Conservation (phyloP, 2,888 invertebrate species). For the Ophioninae sp. region DNA sequence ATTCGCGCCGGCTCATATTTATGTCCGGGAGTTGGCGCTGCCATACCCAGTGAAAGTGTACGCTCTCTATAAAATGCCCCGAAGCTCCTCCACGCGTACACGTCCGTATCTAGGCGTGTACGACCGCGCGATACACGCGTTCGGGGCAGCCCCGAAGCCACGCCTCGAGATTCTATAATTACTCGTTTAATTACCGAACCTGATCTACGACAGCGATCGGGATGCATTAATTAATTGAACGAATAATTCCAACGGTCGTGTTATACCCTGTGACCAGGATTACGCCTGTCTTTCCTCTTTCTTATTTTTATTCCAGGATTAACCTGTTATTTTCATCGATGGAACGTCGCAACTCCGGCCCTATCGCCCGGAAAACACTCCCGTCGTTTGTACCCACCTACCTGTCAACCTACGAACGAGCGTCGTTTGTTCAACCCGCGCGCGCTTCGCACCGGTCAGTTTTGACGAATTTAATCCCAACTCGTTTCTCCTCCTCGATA, state of each 20-base stretch:
- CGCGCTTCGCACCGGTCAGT: too few species aligned
- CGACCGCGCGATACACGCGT: conserved; percentile 41
- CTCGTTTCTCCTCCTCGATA: too few species aligned
- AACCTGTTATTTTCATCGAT: conserved; percentile 29
- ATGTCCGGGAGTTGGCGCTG: conserved; percentile 59
- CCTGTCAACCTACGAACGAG: not conserved
- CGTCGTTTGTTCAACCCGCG: not conserved
- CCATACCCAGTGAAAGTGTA: conserved; percentile 57
- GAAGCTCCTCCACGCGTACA: conserved; percentile 57
- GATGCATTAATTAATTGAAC: conserved; percentile 75
- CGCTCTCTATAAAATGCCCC: conserved; percentile 63
- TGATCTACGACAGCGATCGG: conserved; percentile 74
- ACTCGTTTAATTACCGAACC: conserved; percentile 79
- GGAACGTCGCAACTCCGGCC: not conserved
- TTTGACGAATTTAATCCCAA: too few species aligned
- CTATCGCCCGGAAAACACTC: not conserved
- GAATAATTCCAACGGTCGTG: conserved; percentile 54
- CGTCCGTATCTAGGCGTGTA: conserved; percentile 56
- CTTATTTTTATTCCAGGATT: conserved; percentile 9
- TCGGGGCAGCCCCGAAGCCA: conserved; percentile 69
- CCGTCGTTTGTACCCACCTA: not conserved
- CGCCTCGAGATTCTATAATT: conserved; percentile 79
- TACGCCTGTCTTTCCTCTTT: conserved; percentile 39
- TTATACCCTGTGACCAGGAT: conserved; percentile 51
- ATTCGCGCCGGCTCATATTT: conserved; percentile 72